These are phyloP conservation scores for Bujurquina vittata DNA, from an alignment of 2,113 vertebrate species.

Conservation along the genomic window DNA sequence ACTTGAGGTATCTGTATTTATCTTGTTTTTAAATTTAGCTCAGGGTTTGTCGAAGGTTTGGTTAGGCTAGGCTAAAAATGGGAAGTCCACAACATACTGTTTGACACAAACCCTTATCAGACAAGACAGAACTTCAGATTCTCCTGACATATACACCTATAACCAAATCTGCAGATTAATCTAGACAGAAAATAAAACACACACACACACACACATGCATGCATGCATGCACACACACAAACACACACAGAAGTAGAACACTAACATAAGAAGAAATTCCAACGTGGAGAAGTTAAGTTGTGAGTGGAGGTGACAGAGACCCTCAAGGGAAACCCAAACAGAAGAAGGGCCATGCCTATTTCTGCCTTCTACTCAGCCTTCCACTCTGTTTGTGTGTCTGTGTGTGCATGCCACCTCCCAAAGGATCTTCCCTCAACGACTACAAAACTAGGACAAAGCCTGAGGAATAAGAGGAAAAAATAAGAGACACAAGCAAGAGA, in stretches of 20 bases:
- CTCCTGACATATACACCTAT: neutral
- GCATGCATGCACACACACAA: too few relatives aligned
- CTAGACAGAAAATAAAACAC: neutral
- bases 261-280: slow-evolving; percentile 30
- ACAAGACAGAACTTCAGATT: neutral
- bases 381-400: slow-evolving; percentile 16
- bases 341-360: slow-evolving; percentile 39
- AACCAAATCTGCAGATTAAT: neutral
- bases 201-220: neutral
- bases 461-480: slow-evolving; percentile 17
- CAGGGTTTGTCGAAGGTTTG: neutral
- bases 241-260: neutral
- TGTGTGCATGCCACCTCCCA: slow-evolving; percentile 47
- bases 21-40: neutral
- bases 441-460: slow-evolving; percentile 75
- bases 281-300: slow-evolving; percentile 31
- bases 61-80: neutral
- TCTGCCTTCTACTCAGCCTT: slow-evolving; percentile 34
- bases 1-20: neutral
- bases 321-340: slow-evolving; percentile 47
- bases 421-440: slow-evolving; percentile 68
- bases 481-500: slow-evolving; percentile 5
- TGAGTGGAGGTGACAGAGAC: slow-evolving; percentile 56
- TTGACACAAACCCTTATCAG: neutral
- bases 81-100: slow-evolving; percentile 10